These are phyloP conservation scores for Haliclona indistincta DNA, from an alignment of 37 sponge, comb jelly and placozoan species.

Conservation along the genomic window DNA sequence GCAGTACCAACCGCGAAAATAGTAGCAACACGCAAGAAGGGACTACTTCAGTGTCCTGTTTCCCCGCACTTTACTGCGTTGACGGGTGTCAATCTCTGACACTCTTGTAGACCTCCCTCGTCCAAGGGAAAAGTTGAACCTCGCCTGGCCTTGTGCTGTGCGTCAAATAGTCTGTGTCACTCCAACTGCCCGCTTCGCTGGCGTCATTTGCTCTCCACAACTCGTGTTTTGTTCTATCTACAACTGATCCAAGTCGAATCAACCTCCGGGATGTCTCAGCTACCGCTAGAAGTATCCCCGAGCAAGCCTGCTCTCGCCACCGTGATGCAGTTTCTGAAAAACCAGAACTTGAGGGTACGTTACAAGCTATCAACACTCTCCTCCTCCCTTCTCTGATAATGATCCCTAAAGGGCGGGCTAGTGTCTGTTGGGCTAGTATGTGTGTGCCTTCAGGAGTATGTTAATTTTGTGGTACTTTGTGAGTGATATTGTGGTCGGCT, in stretches of 20 bases:
- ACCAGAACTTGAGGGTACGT: slow-evolving; percentile 70
- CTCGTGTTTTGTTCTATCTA: slow-evolving; percentile 1
- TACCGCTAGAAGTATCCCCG: background rate
- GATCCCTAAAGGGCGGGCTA: background rate
- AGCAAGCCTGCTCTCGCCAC: slow-evolving; percentile 59
- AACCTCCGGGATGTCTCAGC: background rate
- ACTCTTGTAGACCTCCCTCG: slow-evolving; percentile 30
- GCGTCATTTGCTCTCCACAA: background rate
- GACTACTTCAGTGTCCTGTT: no score
- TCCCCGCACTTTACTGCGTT: background rate
- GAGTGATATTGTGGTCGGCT: no score
- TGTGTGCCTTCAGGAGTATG: no score
- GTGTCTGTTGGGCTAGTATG: no score
- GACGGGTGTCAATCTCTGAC: slow-evolving; percentile 73
- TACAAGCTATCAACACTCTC: background rate
- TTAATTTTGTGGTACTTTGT: no score
- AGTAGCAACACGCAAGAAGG: no score
- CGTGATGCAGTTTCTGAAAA: slow-evolving; percentile 68
- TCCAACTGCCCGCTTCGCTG: background rate
- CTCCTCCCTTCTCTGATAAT: background rate
- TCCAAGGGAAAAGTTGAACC: no score
- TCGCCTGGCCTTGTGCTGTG: slow-evolving; percentile 13
- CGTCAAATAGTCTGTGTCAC: slow-evolving; percentile 6
- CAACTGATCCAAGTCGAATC: slow-evolving; percentile 19
- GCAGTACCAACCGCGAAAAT: background rate